These are phyloP conservation scores for Zaprionus kolodkinae DNA, from an alignment of 1,140 invertebrate genomes.

Conservation along the genomic window DNA sequence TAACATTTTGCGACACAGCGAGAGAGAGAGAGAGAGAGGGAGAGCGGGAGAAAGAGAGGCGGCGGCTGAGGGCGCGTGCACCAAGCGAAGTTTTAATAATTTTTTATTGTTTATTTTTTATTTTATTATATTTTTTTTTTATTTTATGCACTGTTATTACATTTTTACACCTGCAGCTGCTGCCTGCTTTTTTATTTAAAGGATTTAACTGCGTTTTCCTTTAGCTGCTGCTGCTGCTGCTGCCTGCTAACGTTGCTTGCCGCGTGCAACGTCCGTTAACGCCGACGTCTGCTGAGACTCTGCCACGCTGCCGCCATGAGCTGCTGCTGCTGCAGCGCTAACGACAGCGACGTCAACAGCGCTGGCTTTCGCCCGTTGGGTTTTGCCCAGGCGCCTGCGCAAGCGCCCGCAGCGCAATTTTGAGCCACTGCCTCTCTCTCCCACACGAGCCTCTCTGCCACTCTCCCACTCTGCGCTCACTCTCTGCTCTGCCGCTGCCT, in stretches of 20 bases:
- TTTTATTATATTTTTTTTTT: slow-evolving; percentile 3
- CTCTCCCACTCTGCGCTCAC: not conserved
- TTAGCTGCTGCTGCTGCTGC: slow-evolving; percentile 18
- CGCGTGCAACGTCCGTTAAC: slow-evolving; percentile 64
- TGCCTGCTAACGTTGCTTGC: not conserved
- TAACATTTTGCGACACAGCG: slow-evolving; percentile 42
- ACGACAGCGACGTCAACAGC: slow-evolving; percentile 17
- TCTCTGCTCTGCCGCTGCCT: not conserved
- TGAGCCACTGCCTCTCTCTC: not conserved
- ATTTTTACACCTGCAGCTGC: slow-evolving; percentile 23
- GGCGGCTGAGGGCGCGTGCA: too few relatives aligned
- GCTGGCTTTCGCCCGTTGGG: slow-evolving; percentile 30
- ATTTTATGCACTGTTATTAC: slow-evolving; percentile 15
- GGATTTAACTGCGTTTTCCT: slow-evolving; percentile 9
- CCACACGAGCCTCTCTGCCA: not conserved
- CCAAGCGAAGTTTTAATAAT: too few relatives aligned
- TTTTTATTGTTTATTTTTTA: slow-evolving; percentile 9
- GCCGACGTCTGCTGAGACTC: slow-evolving; percentile 74
- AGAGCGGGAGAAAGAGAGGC: not conserved
- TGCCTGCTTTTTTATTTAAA: not conserved
- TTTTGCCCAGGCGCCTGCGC: slow-evolving; percentile 59
- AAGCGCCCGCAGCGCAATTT: slow-evolving; percentile 38
- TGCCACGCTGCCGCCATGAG: slow-evolving; percentile 45
- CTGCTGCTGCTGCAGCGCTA: slow-evolving; percentile 9
- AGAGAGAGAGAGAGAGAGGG: not conserved